These are phyloP conservation scores for Brachionus rotundiformis DNA, from an alignment of 1,140 invertebrate genomes.

Conservation along the genomic window DNA sequence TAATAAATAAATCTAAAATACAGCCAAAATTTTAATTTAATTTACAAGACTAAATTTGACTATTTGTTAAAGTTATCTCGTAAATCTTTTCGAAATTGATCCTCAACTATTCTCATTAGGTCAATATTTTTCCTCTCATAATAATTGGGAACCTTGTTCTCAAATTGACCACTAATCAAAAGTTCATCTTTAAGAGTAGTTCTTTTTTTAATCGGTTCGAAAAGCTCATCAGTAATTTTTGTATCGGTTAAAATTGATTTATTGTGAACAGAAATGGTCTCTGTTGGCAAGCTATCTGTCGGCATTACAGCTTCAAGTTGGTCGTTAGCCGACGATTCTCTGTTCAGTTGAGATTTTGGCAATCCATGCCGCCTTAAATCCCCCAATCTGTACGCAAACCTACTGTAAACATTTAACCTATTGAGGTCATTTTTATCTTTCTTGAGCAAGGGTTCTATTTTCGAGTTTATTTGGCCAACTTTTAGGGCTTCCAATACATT, in stretches of 20 bases:
- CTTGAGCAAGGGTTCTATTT: slow-evolving; percentile 3
- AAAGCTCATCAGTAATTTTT: neutral
- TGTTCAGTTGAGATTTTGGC: neutral
- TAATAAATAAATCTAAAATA: too few relatives aligned
- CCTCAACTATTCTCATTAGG: slow-evolving; percentile 49
- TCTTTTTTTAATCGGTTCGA: neutral
- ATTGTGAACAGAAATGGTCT: neutral
- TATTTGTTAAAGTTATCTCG: neutral
- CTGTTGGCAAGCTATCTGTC: neutral
- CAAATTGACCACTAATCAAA: neutral
- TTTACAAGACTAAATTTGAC: neutral
- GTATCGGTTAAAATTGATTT: slow-evolving; percentile 26
- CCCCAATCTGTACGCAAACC: neutral
- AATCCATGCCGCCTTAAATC: neutral
- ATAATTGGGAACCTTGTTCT: slow-evolving; percentile 25
- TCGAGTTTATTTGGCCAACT: slow-evolving; percentile 60
- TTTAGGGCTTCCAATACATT: slow-evolving; percentile 62
- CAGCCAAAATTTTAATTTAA: too few relatives aligned
- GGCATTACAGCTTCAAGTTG: neutral
- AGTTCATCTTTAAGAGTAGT: slow-evolving; percentile 33
- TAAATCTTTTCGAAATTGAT: slow-evolving; percentile 44
- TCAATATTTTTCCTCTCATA: slow-evolving; percentile 27
- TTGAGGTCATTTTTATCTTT: neutral
- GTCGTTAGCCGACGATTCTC: neutral
- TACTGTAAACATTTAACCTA: neutral